These are phyloP conservation scores for Eumacrocentrus americanus DNA, from an alignment of 2,888 invertebrate genomes.

Conservation along the genomic window DNA sequence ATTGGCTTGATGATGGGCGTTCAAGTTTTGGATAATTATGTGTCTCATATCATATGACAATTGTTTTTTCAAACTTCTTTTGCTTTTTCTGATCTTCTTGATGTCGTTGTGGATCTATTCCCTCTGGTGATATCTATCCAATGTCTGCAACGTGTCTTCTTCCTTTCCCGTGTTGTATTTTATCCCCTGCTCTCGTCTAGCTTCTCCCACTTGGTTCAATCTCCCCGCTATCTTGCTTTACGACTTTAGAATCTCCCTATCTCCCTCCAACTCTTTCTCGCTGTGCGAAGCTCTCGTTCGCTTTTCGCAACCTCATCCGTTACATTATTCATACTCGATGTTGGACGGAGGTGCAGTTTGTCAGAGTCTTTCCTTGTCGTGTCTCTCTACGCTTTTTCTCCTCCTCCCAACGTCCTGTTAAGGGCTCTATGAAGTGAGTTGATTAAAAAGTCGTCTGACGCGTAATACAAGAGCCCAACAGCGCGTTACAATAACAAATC, in stretches of 20 bases:
- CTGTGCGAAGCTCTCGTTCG: conserved; percentile 11
- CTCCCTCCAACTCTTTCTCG: conserved; percentile 28
- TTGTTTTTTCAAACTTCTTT: too few relatives aligned
- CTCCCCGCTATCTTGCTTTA: conserved; percentile 19
- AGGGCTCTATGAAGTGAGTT: conserved; percentile 9
- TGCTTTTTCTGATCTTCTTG: neutral
- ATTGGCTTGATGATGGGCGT: too few relatives aligned
- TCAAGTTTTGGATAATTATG: too few relatives aligned
- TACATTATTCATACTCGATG: conserved; percentile 34
- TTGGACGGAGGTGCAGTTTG: conserved; percentile 33
- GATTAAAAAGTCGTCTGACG: conserved; percentile 12
- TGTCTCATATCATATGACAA: too few relatives aligned
- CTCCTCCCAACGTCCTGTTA: neutral
- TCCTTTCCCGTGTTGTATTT: conserved; percentile 21
- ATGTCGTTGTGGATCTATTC: neutral
- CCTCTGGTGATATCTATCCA: neutral
- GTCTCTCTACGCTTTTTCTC: conserved; percentile 19
- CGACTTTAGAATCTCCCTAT: conserved; percentile 18
- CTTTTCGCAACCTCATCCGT: conserved; percentile 30
- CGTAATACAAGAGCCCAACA: neutral
- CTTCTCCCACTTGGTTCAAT: conserved; percentile 13
- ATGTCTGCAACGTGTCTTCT: conserved; percentile 1
- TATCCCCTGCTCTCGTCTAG: conserved; percentile 13
- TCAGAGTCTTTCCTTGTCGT: conserved; percentile 17
- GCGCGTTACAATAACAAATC: neutral